A percentile compares a stretch with the other conserved stretches of the same genome.
These are phyloP conservation scores for Pachypeltis micranthus DNA, from an alignment of 1,140 invertebrate species.

Conservation along the genomic window DNA sequence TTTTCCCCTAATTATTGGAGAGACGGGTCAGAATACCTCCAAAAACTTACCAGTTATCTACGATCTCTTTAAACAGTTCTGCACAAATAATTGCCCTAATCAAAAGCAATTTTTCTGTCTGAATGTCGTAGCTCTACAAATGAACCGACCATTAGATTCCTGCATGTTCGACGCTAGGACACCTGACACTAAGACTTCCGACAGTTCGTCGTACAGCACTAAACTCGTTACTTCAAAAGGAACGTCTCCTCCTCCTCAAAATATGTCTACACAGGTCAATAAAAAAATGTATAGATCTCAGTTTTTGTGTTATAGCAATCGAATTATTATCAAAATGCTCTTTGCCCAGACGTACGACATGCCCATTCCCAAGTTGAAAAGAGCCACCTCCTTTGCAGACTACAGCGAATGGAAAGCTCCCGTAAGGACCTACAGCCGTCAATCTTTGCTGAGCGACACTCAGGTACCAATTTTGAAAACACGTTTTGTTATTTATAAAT, in stretches of 20 bases:
- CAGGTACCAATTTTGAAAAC: conserved; percentile 37
- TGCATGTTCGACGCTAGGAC: neutral
- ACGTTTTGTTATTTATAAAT: too few relatives aligned
- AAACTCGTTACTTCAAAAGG: conserved; percentile 45
- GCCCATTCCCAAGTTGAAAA: conserved; percentile 31
- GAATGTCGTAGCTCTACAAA: too few relatives aligned
- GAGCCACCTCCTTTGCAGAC: conserved; percentile 37
- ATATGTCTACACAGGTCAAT: conserved; percentile 70
- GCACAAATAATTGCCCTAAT: too few relatives aligned
- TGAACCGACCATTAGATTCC: too few relatives aligned
- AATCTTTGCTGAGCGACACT: conserved; percentile 50
- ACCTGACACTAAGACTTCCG: neutral
- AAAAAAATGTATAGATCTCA: neutral
- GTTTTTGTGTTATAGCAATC: too few relatives aligned
- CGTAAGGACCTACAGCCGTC: conserved; percentile 45
- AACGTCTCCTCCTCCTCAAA: conserved; percentile 74
- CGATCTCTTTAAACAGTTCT: too few relatives aligned
- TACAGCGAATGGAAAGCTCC: conserved; percentile 30
- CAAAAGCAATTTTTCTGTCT: too few relatives aligned
- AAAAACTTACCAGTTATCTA: too few relatives aligned
- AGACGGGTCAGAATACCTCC: too few relatives aligned
- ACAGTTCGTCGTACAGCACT: conserved; percentile 12
- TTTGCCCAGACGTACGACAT: conserved; percentile 30
- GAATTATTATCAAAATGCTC: too few relatives aligned
- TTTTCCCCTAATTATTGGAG: too few relatives aligned